Evolutionary conservation across 2,113 vertebrate species (phyloP).

Genomic region (Odobenus rosmarus): DNA sequence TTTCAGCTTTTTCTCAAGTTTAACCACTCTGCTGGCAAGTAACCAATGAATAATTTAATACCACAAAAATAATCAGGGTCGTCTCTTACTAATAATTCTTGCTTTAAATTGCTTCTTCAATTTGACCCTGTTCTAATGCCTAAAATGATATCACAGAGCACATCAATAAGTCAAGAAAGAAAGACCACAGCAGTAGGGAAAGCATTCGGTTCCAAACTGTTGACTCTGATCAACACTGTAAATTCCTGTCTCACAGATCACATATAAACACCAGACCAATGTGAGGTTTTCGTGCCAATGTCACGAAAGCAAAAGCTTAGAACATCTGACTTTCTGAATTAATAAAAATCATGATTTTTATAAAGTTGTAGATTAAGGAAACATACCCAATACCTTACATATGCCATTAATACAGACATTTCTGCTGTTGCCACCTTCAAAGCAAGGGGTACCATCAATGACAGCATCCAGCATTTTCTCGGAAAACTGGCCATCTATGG

Average conservation of each 20-base stretch:
- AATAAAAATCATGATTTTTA: constrained; percentile 35
- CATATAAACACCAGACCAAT: background rate
- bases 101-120: background rate
- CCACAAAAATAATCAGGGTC: background rate
- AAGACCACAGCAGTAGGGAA: background rate
- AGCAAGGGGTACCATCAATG: constrained; percentile 96
- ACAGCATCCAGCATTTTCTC: constrained; percentile 98
- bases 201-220: background rate
- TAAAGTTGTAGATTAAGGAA: constrained; percentile 85
- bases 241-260: background rate
- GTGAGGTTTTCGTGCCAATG: background rate
- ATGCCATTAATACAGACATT: constrained; percentile 98
- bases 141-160: background rate
- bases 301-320: background rate
- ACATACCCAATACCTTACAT: constrained; percentile 99
- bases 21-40: background rate
- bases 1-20: constrained; percentile 17
- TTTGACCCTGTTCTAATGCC: background rate
- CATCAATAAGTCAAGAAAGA: background rate
- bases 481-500: constrained; percentile 90
- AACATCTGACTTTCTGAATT: background rate
- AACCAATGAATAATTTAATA: background rate
- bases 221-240: background rate
- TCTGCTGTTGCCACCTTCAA: constrained; percentile 92
- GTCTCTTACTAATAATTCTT: background rate